Evolutionary conservation across 2,797 vertebrate species (phyloP).

Genomic region (Acipenser oxyrinchus): DNA sequence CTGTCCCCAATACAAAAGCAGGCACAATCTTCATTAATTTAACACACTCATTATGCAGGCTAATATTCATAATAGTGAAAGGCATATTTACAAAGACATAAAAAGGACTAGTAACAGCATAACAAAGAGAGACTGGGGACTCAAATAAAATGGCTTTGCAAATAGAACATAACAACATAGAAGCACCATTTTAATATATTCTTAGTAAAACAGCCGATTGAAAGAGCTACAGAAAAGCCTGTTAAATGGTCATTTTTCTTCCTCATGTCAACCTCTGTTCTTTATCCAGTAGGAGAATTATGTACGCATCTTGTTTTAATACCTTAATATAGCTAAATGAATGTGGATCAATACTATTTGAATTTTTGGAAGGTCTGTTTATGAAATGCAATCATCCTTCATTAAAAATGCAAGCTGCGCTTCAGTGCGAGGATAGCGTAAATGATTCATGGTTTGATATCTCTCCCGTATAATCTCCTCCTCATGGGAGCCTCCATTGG

Average conservation of each 20-base stretch:
- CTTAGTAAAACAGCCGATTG: too few relatives aligned
- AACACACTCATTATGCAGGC: too few relatives aligned
- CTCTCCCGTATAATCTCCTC: slow-evolving; percentile 71
- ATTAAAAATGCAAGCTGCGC: slow-evolving; percentile 85
- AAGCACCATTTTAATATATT: too few relatives aligned
- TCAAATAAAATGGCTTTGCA: too few relatives aligned
- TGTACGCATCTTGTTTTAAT: slow-evolving; percentile 21
- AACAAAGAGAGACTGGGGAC: too few relatives aligned
- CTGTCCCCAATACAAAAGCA: too few relatives aligned
- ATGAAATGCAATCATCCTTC: slow-evolving; percentile 86
- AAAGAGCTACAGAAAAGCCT: background rate
- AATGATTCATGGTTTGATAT: slow-evolving; percentile 88
- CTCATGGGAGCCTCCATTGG: slow-evolving; percentile 62
- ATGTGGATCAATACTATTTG: slow-evolving; percentile 75
- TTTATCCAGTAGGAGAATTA: background rate
- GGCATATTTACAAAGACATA: too few relatives aligned
- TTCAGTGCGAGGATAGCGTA: slow-evolving; percentile 61
- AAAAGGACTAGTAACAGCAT: too few relatives aligned
- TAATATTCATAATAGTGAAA: too few relatives aligned
- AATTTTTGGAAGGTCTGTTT: slow-evolving; percentile 80
- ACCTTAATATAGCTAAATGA: slow-evolving; percentile 51
- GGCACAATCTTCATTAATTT: too few relatives aligned
- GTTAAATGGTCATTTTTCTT: background rate
- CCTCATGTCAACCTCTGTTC: background rate
- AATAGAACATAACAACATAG: too few relatives aligned